Evolutionary conservation across 2,797 vertebrate genomes (phyloP), one percentile per base, ranked within the genome.

Genomic region (Poecilia velifera): DNA sequence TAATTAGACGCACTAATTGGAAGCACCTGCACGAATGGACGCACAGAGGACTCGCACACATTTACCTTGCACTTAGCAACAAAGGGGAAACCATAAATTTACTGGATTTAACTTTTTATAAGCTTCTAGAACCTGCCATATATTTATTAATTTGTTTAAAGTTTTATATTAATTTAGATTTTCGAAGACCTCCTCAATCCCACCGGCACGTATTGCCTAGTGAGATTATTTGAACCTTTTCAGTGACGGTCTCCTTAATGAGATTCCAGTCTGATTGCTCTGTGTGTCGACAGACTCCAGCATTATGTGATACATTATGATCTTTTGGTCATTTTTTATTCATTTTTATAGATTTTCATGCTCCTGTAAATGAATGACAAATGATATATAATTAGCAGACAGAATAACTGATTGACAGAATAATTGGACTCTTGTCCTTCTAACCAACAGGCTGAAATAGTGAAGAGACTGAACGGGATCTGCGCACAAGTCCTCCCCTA

Each of bases 401-500:
- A 7, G 18, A 64, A 59, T 28, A 49, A 0, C 4, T 36, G 14
- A 74, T 55, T 68, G 9, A 49, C 22, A n/a, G 28, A 51, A 73
- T 22, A 9, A 31, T 34, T 9, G 5, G 18, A 16, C 10, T 72
- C 0, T 83, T 31, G 1, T 45, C 20, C 3, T 49, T 14, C 9
- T 10, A 36, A 31, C 1, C 89, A 83, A 28, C 87, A 99, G 98
- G 98, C 98, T 25, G 98, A 99, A 92, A 99, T 99, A 0, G 98
- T 99, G 87, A 99, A 99, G 95, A 95, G 98, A 95, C 95, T 99
- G 94, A 99, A 99, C 1, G 98, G 97, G 77, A 99, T 99, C 89
- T 99, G 98, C 20, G 98, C 98, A 43, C 98, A 99, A 93, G 98
- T 99, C 88, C 96, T 99, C 84, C 98, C 98, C 80, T 99, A 98